Evolutionary conservation across 2,113 vertebrate species (phyloP), one percentile per base, ranked within the genome.

Genomic region (Guaruba guarouba): DNA sequence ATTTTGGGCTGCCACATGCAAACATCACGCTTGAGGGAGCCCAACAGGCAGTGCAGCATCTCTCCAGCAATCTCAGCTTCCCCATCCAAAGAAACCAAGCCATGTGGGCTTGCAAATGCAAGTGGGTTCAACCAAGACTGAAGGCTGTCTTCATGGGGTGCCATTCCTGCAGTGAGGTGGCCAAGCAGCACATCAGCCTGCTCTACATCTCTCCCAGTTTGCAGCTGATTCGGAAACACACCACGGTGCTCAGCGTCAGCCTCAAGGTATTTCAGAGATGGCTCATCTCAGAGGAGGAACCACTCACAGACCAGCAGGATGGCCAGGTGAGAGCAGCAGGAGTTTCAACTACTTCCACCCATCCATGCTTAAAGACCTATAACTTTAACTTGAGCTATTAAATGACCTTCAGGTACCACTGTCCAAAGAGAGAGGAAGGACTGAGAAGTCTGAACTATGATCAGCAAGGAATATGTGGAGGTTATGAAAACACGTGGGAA

Each of bases 131-230:
- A 16, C 17, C 4, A 2, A 5, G 31, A 39, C n/a, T 1, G 27
- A 14, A 57, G 31, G 29, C 11, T 15, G 24, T 0, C 44, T 74
- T 43, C 64, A 7, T 0, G 0, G 49, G 20, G 15, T 17, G 44
- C 24, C 4, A 27, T 25, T 29, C 18, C 64, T 23, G 44, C 69
- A 25, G 39, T 1, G n/a, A 78, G 7, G 29, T 5, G 68, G 52
- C 9, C n/a, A 16, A 77, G 14, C 1, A 11, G 39, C n/a, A 37
- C 3, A 1, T 17, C 46, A 27, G 71, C 18, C 48, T 1, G 0
- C 13, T 51, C 20, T 59, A 33, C 37, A 2, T 5, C 48, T 46
- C 20, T 35, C 39, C 13, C 59, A 24, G 1, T 28, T 1, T 37
- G 68, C 41, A 71, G 35, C n/a, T 84, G 64, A 15, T 43, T 2